Evolutionary conservation across 92 coral and sea anemone genomes (phyloP).

Genomic region (Muricea muricata): DNA sequence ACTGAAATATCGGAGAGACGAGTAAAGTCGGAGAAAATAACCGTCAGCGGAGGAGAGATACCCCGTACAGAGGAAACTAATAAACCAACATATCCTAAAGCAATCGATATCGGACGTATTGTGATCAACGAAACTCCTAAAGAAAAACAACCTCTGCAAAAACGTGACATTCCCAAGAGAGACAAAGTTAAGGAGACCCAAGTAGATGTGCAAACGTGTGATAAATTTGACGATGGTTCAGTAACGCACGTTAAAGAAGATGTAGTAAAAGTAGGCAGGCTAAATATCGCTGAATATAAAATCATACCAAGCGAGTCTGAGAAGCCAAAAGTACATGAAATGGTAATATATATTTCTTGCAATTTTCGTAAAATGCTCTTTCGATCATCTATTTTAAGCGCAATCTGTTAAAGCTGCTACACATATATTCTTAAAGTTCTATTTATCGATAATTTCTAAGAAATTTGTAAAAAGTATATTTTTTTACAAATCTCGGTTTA

Average conservation of each 20-base stretch:
- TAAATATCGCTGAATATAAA: neutral
- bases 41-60: constrained; percentile 14
- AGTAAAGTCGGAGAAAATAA: constrained; percentile 11
- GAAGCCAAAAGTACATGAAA: neutral
- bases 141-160: neutral
- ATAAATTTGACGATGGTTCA: neutral
- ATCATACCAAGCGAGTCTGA: neutral
- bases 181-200: neutral
- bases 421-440: too few relatives aligned
- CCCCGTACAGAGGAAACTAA: neutral
- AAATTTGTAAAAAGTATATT: too few relatives aligned
- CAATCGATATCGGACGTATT: constrained; percentile 16
- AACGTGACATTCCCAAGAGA: neutral
- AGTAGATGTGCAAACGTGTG: neutral
- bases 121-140: constrained; percentile 31
- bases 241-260: neutral
- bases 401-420: too few relatives aligned
- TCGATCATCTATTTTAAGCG: too few relatives aligned
- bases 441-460: too few relatives aligned
- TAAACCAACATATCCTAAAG: constrained; percentile 15
- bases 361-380: neutral
- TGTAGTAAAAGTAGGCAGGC: constrained; percentile 7
- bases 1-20: neutral
- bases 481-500: too few relatives aligned
- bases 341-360: too few relatives aligned